Conservation (phyloP, 2,113 vertebrate species). For the Drymodes brunneopygia region DNA sequence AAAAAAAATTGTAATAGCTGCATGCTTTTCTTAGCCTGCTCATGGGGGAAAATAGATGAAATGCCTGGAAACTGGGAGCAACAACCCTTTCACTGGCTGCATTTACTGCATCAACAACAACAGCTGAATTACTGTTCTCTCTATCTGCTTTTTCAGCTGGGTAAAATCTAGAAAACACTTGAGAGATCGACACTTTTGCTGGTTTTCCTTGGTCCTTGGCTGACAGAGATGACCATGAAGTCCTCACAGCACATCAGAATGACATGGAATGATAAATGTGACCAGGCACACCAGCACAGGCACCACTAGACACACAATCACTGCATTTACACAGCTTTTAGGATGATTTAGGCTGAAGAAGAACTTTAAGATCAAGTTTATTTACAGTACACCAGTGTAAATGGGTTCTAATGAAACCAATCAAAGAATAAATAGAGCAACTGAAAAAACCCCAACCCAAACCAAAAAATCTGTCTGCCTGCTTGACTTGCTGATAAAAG, state of each 20-base stretch:
- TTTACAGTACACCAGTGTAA: neutral
- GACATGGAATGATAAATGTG: neutral
- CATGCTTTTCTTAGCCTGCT: neutral
- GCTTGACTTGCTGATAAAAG: neutral
- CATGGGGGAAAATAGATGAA: neutral
- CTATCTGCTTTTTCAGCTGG: neutral
- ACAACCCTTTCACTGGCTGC: neutral
- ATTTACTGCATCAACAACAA: neutral
- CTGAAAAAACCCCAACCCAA: neutral
- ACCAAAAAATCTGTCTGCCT: neutral
- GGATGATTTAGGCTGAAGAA: neutral
- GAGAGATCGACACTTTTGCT: neutral
- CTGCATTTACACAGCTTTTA: neutral
- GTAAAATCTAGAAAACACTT: neutral
- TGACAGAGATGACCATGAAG: neutral
- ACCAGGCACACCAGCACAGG: neutral
- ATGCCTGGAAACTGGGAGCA: neutral
- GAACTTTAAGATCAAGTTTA: fast-evolving
- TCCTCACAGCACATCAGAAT: neutral
- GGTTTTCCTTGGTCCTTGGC: neutral
- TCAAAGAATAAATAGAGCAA: neutral
- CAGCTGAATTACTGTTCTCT: neutral
- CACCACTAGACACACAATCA: neutral
- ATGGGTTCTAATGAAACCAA: neutral
- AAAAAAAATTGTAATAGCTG: neutral